phyloP scores from a whole-genome alignment of 2,797 vertebrate species.

The Sebastes kiyomatsui region DNA sequence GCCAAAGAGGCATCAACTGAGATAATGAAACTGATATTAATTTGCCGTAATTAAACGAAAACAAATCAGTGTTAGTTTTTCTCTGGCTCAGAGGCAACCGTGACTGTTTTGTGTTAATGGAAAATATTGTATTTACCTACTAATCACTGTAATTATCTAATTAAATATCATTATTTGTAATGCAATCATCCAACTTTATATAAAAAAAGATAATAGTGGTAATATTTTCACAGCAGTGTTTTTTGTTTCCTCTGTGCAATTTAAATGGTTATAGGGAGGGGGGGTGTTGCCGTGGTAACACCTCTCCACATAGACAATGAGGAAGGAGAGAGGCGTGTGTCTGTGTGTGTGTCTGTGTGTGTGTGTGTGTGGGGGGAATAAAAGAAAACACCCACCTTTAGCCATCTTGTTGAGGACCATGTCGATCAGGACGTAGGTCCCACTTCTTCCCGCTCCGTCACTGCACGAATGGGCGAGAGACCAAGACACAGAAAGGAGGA shows the following conservation, averaged over 20 bases:
- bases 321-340: neutral
- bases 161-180: conserved; percentile 25
- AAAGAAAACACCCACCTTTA: conserved; percentile 88
- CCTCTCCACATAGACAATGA: conserved; percentile 14
- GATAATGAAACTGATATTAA: conserved; percentile 11
- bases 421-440: conserved; percentile 97
- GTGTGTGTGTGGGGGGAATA: neutral
- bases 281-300: conserved; percentile 72
- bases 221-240: neutral
- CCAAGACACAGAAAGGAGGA: conserved; percentile 24
- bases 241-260: neutral
- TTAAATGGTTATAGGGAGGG: conserved; percentile 1
- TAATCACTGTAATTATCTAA: conserved; percentile 25
- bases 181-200: neutral
- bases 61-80: neutral
- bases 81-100: neutral
- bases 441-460: conserved; percentile 92
- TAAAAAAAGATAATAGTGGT: neutral
- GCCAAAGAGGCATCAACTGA: neutral
- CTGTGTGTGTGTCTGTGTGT: too few relatives aligned
- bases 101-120: conserved; percentile 11
- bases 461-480: conserved; percentile 81
- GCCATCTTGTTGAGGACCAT: conserved; percentile 99
- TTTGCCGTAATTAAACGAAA: conserved; percentile 12
- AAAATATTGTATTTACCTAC: neutral